phyloP scores from a whole-genome alignment of 1,140 invertebrate species.

The Pectinophora gossypiella region DNA sequence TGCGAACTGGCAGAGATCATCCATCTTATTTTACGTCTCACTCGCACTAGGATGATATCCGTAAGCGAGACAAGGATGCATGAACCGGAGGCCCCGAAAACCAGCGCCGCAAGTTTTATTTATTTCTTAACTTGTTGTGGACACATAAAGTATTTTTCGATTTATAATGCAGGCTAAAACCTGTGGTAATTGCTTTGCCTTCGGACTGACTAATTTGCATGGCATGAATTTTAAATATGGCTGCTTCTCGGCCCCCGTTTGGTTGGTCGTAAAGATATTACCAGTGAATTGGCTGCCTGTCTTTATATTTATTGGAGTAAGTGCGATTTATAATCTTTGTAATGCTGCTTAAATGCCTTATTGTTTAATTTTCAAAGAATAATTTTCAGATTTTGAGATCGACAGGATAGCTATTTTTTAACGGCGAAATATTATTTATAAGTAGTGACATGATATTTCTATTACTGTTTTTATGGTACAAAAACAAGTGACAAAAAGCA shows the following conservation, averaged over 20 bases:
- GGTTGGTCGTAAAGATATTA: conserved; percentile 14
- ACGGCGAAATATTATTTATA: too few relatives aligned
- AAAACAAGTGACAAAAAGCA: not conserved
- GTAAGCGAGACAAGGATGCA: conserved; percentile 1
- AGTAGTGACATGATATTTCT: too few relatives aligned
- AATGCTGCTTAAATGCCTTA: not conserved
- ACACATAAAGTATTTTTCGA: conserved; percentile 54
- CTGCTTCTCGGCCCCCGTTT: conserved; percentile 7
- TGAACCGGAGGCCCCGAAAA: conserved; percentile 21
- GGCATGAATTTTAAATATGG: conserved; percentile 39
- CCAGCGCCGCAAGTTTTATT: conserved; percentile 49
- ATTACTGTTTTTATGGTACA: not conserved
- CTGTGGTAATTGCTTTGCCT: conserved; percentile 36
- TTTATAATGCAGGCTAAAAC: conserved; percentile 31
- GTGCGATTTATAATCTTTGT: too few relatives aligned
- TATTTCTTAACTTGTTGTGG: conserved; percentile 66
- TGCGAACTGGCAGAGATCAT: conserved; percentile 29
- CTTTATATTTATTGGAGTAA: conserved; percentile 4
- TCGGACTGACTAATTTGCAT: conserved; percentile 43
- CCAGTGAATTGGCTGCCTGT: conserved; percentile 17
- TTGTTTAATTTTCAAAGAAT: too few relatives aligned
- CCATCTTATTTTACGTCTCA: conserved; percentile 29
- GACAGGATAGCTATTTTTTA: too few relatives aligned
- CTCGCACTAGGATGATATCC: conserved; percentile 5
- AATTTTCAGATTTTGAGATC: too few relatives aligned